A percentile compares a stretch with the other conserved stretches of the same genome.
These are phyloP conservation scores for Xenops minutus DNA, from an alignment of 2,797 vertebrate genomes.

Conservation along the genomic window DNA sequence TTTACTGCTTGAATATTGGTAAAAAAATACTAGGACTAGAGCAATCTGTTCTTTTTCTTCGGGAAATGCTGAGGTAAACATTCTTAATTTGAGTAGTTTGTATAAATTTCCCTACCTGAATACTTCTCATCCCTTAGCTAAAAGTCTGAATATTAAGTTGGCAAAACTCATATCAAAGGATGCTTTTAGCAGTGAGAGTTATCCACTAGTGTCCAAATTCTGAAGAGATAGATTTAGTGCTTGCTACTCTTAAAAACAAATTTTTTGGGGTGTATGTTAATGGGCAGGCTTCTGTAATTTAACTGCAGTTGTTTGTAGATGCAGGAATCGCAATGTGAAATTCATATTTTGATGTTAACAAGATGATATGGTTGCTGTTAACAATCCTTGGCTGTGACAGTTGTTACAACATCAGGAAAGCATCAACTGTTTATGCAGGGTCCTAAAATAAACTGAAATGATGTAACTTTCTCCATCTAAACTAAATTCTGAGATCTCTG, in stretches of 20 bases:
- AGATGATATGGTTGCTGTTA: not conserved
- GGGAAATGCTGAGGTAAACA: not conserved
- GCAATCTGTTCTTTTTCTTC: not conserved
- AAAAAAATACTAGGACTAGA: not conserved
- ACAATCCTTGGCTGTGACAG: not conserved
- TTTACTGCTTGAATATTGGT: not conserved
- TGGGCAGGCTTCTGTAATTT: not conserved
- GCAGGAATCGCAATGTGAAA: not conserved
- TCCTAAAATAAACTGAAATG: not conserved
- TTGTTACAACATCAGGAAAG: not conserved
- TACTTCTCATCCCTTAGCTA: not conserved
- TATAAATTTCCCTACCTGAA: not conserved
- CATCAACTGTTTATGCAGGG: not conserved
- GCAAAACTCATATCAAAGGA: not conserved
- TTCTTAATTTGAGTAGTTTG: not conserved
- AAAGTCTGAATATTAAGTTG: not conserved
- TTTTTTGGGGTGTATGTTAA: not conserved
- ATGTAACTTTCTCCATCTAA: not conserved
- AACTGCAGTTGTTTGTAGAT: not conserved
- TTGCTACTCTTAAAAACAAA: not conserved
- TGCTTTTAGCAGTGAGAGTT: not conserved
- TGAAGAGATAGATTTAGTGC: not conserved
- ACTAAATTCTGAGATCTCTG: not conserved
- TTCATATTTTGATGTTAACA: not conserved
- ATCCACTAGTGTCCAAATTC: not conserved